A percentile compares a stretch with the other conserved stretches of the same genome.
phyloP scores from a whole-genome alignment of 2,113 vertebrate species.

The Trichomycterus rosablanca region DNA sequence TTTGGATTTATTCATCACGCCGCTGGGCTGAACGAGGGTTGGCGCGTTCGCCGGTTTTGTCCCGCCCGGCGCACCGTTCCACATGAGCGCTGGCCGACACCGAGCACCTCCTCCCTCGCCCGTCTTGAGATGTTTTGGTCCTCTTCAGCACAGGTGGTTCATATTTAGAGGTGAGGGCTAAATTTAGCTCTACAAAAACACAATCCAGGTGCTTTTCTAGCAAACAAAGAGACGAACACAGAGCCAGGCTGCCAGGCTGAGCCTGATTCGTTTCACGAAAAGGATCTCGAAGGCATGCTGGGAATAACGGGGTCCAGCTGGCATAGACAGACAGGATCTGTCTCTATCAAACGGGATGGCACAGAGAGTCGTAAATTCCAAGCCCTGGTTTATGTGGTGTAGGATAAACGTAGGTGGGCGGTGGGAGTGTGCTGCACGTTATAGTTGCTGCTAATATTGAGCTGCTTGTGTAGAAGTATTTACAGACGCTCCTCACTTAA shows the following conservation, averaged over 20 bases:
- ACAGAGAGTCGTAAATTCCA: conserved; percentile 33
- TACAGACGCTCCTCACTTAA: too few species aligned
- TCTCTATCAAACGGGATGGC: conserved; percentile 29
- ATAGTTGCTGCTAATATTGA: neutral
- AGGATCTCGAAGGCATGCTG: conserved; percentile 44
- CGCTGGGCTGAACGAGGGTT: conserved; percentile 7
- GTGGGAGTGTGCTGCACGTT: neutral
- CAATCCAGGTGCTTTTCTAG: conserved; percentile 56
- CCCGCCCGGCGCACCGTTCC: conserved; percentile 29
- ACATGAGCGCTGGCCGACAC: conserved; percentile 32
- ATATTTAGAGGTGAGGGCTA: conserved; percentile 56
- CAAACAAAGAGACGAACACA: conserved; percentile 48
- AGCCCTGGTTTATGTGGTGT: conserved; percentile 26
- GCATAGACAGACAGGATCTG: conserved; percentile 37
- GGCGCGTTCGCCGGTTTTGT: conserved; percentile 1
- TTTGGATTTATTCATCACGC: neutral
- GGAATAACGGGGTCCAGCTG: conserved; percentile 22
- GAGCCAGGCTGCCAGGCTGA: conserved; percentile 37
- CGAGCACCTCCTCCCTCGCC: conserved; percentile 24
- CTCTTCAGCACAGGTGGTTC: conserved; percentile 60
- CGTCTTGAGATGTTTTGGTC: conserved; percentile 46
- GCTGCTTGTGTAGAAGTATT: too few species aligned
- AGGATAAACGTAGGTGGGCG: conserved; percentile 19
- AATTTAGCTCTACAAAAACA: conserved; percentile 61
- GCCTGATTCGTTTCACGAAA: conserved; percentile 52